Evolutionary conservation across 1,140 invertebrate genomes (phyloP), one percentile per base, ranked within the genome.

Genomic region (Drosophila malerkotliana): DNA sequence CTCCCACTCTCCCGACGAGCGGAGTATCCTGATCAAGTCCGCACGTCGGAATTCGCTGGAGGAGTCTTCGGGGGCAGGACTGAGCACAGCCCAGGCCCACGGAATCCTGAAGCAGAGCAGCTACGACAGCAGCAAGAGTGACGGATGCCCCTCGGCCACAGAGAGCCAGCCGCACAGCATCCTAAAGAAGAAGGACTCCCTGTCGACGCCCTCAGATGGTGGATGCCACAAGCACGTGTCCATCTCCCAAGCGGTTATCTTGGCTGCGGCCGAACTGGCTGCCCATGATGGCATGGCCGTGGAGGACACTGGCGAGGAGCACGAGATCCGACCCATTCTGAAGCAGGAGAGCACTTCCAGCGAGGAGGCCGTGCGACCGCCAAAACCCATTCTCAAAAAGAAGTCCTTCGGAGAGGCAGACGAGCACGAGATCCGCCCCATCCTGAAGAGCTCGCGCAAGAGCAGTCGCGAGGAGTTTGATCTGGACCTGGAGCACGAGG

Each of bases 341-440:
- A 97, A 97, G 90, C 72, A 79, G 45, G 91, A 92, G 21, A 91
- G 84, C 76, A 69, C 76, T 34, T 73, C 77, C 55, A 79, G 88
- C 56, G 79, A 84, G 58, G 79, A 91, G 56, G 60, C 78, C 12
- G 68, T 78, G 30, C 88, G 94, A 48, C 93, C 93, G 34, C 95
- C 95, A 0, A 95, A 94, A 89, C 96, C 96, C 1, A 97, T 97
- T 83, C 83, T 97, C 7, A 97, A 97, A 82, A 97, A 97, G 90
- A 97, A 97, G 87, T 95, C 95, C 0, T 96, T 95, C 52, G 94
- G 94, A 0, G 97, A 97, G 75, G 94, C 94, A 5, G 96, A 97
- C 58, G 96, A 97, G 78, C 87, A 88, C 1, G 93, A 94, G 63
- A 92, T 92, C 44, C 85, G 90, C 15, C 96, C 97, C 10, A 98